Percentiles rank a stretch among this genome's conserved stretches.
phyloP scores from a whole-genome alignment of 2,113 vertebrate genomes.

The Sclerurus mexicanus region DNA sequence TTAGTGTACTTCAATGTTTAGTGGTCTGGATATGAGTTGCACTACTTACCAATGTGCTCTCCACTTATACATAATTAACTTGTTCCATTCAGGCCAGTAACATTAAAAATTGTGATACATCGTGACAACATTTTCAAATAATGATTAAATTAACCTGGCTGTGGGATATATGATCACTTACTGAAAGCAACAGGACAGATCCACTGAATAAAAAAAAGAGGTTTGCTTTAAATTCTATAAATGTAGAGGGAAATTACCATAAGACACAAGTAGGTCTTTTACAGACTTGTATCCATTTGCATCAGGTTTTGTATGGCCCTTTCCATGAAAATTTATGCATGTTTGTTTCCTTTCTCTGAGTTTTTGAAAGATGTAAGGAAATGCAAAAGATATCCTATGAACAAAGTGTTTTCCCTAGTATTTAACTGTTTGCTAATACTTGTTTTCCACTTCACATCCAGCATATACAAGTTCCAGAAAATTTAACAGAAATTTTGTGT shows the following conservation, averaged over 20 bases:
- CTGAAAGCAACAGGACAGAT: background rate
- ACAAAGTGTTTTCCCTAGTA: background rate
- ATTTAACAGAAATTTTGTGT: background rate
- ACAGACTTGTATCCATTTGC: background rate
- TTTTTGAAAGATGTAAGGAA: background rate
- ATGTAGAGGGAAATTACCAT: background rate
- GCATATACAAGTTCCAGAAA: background rate
- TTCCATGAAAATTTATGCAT: background rate
- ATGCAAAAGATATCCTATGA: background rate
- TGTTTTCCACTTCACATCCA: background rate
- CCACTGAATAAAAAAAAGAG: background rate
- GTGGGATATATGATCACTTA: background rate
- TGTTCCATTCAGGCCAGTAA: background rate
- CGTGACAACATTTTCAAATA: background rate
- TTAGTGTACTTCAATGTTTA: background rate
- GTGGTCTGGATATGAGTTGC: background rate
- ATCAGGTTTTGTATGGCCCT: background rate
- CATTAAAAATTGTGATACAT: background rate
- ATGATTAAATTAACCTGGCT: background rate
- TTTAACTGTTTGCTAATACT: background rate
- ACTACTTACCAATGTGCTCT: background rate
- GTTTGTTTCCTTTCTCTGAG: background rate
- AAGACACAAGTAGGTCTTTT: background rate
- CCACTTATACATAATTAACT: background rate
- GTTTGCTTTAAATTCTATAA: background rate